phyloP scores from a whole-genome alignment of 2,797 vertebrate species.

The Pogoniulus pusillus region DNA sequence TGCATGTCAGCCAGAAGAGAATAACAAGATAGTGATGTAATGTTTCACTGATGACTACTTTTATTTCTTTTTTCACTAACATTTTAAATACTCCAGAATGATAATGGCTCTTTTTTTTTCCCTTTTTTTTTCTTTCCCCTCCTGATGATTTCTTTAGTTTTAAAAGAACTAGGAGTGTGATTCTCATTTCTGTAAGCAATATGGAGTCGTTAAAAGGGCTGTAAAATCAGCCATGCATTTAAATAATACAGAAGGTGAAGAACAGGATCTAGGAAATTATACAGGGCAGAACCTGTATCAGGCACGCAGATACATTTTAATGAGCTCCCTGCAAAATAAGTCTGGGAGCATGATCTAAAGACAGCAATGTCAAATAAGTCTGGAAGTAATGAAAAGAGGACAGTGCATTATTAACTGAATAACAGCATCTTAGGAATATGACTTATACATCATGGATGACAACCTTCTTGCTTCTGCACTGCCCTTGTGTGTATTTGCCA shows the following conservation, averaged over 20 bases:
- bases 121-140: too few species aligned
- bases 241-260: constrained; percentile 9
- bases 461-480: not conserved
- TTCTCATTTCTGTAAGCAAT: not conserved
- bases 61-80: not conserved
- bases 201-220: not conserved
- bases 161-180: not conserved
- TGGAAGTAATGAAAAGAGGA: not conserved
- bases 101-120: not conserved
- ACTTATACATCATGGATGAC: not conserved
- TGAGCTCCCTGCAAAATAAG: not conserved
- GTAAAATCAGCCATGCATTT: not conserved
- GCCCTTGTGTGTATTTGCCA: not conserved
- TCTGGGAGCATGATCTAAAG: not conserved
- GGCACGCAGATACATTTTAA: not conserved
- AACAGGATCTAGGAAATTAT: not conserved
- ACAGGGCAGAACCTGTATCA: not conserved
- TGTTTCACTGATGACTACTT: not conserved
- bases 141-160: not conserved
- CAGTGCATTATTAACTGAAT: not conserved
- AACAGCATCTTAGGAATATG: not conserved
- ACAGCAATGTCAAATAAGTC: not conserved
- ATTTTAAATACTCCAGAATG: not conserved
- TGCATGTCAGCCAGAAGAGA: not conserved
- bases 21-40: not conserved